Evolutionary conservation across 2,888 invertebrate species (phyloP), one percentile per base, ranked within the genome.

Genomic region (Chalcosyrphus nemorum): DNA sequence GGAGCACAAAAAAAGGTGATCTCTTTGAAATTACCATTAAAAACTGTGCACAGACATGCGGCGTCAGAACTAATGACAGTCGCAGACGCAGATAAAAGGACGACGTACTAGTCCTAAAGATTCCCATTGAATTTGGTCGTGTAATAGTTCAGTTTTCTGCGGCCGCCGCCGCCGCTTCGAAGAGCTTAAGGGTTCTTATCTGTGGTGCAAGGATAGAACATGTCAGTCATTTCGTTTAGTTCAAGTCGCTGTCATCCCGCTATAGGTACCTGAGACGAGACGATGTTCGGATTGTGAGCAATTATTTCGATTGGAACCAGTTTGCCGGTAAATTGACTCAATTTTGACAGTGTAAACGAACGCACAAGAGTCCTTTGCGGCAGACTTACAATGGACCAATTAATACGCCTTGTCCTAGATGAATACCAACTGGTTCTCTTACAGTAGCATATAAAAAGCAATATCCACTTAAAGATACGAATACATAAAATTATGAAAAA

Each of bases 11-110:
- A n/a, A n/a, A n/a, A n/a, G n/a, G n/a, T n/a, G n/a, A n/a, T n/a
- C n/a, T n/a, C n/a, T n/a, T n/a, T n/a, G n/a, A n/a, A 52, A 59
- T 50, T 57, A 47, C 77, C 68, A 70, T 77, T 63, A 52, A 71
- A 72, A 45, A 38, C 35, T 43, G 0, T 52, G 43, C 45, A n/a
- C n/a, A 54, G 78, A 72, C 59, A 52, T 24, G 27, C 47, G 52
- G 56, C 71, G 38, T 63, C 47, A 41, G 11, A 56, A 47, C 29
- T 54, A 45, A 43, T 65, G 43, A 54, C 54, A 59, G 21, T 5
- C 54, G 17, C 4, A 4, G 29, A 21, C 54, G 15, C 57, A 45
- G 15, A 72, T 32, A 32, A 57, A 65, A 65, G 52, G 17, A 66
- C 57, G n/a, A 35, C 9, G 27, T 11, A 65, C 21, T 56, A 15